These are phyloP conservation scores for Rousettus leschenaultii DNA, from an alignment of 2,113 vertebrate genomes.

Conservation along the genomic window DNA sequence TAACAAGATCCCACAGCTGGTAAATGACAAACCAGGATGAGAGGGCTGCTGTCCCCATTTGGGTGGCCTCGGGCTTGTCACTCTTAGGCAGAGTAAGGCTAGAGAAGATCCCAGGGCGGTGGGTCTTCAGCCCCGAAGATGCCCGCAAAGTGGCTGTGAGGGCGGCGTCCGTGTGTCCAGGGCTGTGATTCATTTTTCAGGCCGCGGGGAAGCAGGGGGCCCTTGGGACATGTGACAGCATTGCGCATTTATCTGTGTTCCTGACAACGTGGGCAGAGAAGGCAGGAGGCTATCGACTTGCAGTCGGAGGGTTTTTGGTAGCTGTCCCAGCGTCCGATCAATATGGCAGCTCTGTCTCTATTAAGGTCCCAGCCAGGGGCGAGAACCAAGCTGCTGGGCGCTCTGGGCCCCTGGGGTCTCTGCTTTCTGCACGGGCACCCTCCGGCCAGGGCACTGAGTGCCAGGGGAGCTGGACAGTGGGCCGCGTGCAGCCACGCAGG, in stretches of 20 bases:
- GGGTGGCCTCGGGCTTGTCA: neutral
- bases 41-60: neutral
- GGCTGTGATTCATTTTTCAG: neutral
- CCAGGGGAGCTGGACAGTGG: neutral
- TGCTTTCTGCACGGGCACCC: neutral
- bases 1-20: neutral
- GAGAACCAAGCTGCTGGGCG: neutral
- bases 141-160: rapidly evolving
- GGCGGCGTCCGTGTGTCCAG: rapidly evolving
- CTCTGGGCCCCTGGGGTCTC: neutral
- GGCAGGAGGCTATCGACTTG: neutral
- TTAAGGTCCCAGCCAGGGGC: constrained; percentile 15
- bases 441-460: neutral
- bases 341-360: constrained; percentile 34
- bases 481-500: neutral
- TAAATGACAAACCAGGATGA: neutral
- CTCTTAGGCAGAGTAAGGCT: neutral
- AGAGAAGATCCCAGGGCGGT: neutral
- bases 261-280: neutral
- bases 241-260: neutral
- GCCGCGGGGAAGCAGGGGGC: rapidly evolving
- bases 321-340: neutral
- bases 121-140: neutral
- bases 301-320: neutral
- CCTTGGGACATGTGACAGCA: neutral